A percentile compares a stretch with the other conserved stretches of the same genome.
Conservation (phyloP, 2,113 vertebrate genomes). For the Ovibos moschatus region DNA sequence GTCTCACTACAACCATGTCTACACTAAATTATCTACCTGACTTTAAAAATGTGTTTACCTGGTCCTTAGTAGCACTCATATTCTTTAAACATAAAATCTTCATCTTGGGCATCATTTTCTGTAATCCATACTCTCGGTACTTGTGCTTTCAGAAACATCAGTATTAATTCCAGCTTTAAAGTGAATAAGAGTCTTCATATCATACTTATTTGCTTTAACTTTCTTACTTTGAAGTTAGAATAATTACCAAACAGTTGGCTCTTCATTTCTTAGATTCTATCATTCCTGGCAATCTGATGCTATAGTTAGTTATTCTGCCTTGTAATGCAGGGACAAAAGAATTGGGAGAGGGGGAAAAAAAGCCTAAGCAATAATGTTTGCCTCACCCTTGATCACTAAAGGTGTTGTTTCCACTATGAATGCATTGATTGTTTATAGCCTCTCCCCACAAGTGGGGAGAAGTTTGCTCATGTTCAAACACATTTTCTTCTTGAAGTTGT, state of each 20-base stretch:
- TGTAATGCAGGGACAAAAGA: background rate
- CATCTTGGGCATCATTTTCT: slow-evolving; percentile 40
- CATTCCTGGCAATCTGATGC: background rate
- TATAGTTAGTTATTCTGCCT: background rate
- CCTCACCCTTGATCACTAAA: background rate
- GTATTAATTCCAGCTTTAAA: slow-evolving; percentile 50
- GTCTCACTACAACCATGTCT: background rate
- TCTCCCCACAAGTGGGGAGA: background rate
- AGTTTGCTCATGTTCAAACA: background rate
- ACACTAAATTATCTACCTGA: background rate
- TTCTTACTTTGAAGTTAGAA: slow-evolving; percentile 42
- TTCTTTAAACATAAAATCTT: slow-evolving; percentile 30
- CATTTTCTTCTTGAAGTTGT: background rate
- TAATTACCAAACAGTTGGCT: slow-evolving; percentile 35
- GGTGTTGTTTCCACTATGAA: background rate
- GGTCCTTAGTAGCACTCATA: background rate
- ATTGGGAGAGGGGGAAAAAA: background rate
- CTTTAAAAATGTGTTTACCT: slow-evolving; percentile 48
- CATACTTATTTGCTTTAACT: background rate
- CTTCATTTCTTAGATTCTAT: background rate
- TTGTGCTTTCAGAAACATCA: slow-evolving; percentile 31
- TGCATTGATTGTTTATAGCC: background rate
- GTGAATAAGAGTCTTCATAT: slow-evolving; percentile 20
- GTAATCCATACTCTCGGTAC: background rate
- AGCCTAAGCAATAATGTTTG: background rate